Percentiles rank a stretch among this genome's conserved stretches.
phyloP scores from a whole-genome alignment of 1,140 invertebrate genomes.

The Apis laboriosa region DNA sequence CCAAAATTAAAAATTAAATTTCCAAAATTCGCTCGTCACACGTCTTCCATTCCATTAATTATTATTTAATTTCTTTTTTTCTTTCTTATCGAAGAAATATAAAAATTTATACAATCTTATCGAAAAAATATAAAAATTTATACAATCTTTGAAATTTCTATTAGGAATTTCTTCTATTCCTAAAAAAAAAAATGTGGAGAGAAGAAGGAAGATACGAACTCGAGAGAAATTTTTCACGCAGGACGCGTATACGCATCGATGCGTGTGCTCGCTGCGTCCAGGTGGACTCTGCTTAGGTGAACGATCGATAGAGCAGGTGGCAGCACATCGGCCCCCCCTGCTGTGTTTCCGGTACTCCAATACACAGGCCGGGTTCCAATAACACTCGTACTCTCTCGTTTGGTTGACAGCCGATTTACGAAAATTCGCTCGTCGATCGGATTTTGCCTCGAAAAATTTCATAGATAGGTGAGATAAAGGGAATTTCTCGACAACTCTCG shows the following conservation, averaged over 20 bases:
- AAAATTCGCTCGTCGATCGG: constrained; percentile 16
- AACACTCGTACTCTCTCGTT: constrained; percentile 50
- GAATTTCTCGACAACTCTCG: not conserved
- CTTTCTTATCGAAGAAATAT: too few species aligned
- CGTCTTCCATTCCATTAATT: too few species aligned
- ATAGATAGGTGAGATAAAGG: too few species aligned
- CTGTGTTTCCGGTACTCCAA: constrained; percentile 69
- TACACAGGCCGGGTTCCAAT: constrained; percentile 54
- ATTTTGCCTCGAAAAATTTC: not conserved
- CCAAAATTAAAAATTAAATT: too few species aligned
- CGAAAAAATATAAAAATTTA: too few species aligned
- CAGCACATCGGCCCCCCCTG: constrained; percentile 75
- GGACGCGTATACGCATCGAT: not conserved
- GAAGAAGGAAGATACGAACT: not conserved
- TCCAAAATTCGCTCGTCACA: too few species aligned
- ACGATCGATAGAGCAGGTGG: constrained; percentile 79
- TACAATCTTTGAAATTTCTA: too few species aligned
- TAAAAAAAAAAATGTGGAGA: not conserved
- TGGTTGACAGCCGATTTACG: constrained; percentile 10
- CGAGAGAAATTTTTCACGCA: not conserved
- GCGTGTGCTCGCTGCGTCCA: constrained; percentile 33
- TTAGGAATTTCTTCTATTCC: too few species aligned
- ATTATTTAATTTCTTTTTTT: too few species aligned
- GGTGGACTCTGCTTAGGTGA: constrained; percentile 69
- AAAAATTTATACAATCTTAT: too few species aligned